Conservation (phyloP, 2,113 vertebrate species). For the Gallinago paraguaiae region DNA sequence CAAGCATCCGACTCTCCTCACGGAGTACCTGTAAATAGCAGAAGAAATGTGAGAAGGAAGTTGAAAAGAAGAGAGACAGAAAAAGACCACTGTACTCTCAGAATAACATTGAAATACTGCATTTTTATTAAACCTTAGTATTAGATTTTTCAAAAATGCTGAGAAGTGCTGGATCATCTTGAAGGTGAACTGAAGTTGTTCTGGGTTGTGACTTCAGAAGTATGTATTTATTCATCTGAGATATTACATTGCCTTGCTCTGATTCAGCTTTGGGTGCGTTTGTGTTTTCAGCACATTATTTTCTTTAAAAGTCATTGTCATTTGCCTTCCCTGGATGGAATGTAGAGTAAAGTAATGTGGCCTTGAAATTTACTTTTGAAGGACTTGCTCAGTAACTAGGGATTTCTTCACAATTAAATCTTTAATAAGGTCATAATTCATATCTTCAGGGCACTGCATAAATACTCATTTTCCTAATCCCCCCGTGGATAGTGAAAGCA, state of each 20-base stretch:
- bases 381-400: not conserved
- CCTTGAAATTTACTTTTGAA: constrained; percentile 53
- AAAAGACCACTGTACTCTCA: not conserved
- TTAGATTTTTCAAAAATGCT: not conserved
- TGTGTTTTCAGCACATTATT: not conserved
- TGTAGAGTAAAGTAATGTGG: not conserved
- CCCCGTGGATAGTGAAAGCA: not conserved
- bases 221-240: not conserved
- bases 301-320: not conserved
- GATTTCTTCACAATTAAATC: constrained; percentile 57
- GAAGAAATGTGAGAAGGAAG: not conserved
- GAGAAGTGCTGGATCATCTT: not conserved
- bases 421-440: constrained; percentile 32
- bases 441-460: constrained; percentile 10
- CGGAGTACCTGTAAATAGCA: constrained; percentile 9
- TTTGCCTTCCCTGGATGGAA: not conserved
- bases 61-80: not conserved
- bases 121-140: not conserved
- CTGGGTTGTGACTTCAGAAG: not conserved
- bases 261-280: not conserved
- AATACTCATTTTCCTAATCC: not conserved
- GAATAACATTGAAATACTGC: not conserved
- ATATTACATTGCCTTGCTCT: not conserved
- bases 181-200: not conserved
- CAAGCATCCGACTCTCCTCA: not conserved